phyloP scores from a whole-genome alignment of 2,888 invertebrate species.

The Meta bourneti region DNA sequence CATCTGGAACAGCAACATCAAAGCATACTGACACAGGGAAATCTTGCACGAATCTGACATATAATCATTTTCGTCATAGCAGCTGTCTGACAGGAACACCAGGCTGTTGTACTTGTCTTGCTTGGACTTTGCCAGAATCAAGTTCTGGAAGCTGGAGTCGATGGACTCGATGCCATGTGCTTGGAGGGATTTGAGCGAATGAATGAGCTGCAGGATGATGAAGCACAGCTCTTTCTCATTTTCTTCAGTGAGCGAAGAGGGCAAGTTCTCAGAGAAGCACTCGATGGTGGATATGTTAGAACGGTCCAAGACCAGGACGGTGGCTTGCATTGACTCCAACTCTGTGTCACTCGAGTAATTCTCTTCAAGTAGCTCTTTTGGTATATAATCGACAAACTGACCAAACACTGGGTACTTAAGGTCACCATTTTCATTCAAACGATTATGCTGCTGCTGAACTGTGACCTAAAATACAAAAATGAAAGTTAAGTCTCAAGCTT shows the following conservation, averaged over 20 bases:
- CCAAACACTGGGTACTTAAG: conserved; percentile 73
- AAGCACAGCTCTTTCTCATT: conserved; percentile 85
- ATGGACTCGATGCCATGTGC: conserved; percentile 91
- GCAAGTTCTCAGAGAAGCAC: conserved; percentile 64
- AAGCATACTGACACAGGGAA: conserved; percentile 89
- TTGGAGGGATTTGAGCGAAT: conserved; percentile 90
- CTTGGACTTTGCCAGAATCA: conserved; percentile 83
- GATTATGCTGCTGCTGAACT: conserved; percentile 58
- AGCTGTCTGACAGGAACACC: conserved; percentile 64
- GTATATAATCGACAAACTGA: conserved; percentile 61
- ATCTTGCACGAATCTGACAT: conserved; percentile 83
- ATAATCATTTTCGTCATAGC: conserved; percentile 70
- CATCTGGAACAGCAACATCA: conserved; percentile 83
- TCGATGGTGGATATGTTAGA: conserved; percentile 70
- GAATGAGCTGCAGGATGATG: conserved; percentile 89
- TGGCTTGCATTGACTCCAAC: conserved; percentile 64
- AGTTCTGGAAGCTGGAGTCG: conserved; percentile 86
- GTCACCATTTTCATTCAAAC: conserved; percentile 48
- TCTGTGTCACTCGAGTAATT: conserved; percentile 25
- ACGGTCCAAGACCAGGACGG: conserved; percentile 58
- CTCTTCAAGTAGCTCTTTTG: conserved; percentile 53
- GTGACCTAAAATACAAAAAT: conserved; percentile 35
- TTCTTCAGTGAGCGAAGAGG: conserved; percentile 47
- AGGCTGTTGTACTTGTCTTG: conserved; percentile 59
- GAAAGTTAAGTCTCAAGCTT: no score